phyloP scores from a whole-genome alignment of 2,797 vertebrate species.

The Pampus argenteus region DNA sequence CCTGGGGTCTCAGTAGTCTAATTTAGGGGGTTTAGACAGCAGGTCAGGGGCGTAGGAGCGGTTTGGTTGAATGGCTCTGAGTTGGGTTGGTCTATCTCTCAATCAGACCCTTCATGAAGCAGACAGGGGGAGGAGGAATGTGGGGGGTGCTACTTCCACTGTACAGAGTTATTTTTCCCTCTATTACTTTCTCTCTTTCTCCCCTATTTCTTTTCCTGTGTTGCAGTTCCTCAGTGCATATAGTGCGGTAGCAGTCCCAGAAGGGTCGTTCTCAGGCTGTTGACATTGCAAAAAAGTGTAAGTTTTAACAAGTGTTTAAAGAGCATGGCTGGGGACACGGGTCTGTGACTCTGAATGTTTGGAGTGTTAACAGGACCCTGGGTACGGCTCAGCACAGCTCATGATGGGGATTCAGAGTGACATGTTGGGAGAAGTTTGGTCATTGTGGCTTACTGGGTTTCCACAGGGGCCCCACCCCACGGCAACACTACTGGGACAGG shows the following conservation, averaged over 20 bases:
- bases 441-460: conserved; percentile 69
- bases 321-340: conserved; percentile 81
- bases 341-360: conserved; percentile 84
- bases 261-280: conserved; percentile 82
- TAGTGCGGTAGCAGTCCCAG: conserved; percentile 75
- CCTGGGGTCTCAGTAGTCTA: conserved; percentile 81
- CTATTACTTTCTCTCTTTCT: conserved; percentile 40
- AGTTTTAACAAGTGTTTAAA: conserved; percentile 87
- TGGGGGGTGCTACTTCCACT: conserved; percentile 41
- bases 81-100: conserved; percentile 76
- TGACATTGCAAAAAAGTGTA: conserved; percentile 84
- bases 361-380: conserved; percentile 81
- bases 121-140: conserved; percentile 52
- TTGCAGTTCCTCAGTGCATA: conserved; percentile 63
- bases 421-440: conserved; percentile 72
- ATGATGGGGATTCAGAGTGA: conserved; percentile 70
- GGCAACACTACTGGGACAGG: conserved; percentile 38
- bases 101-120: conserved; percentile 81
- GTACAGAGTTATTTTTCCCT: conserved; percentile 55
- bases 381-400: conserved; percentile 58
- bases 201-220: conserved; percentile 41
- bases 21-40: conserved; percentile 82
- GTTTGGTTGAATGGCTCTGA: conserved; percentile 74
- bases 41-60: conserved; percentile 73
- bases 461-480: conserved; percentile 35